These are phyloP conservation scores for western clawed frog (Xenopus tropicalis) DNA, from an alignment of 2,113 vertebrate species.

Conservation along the genomic window DNA sequence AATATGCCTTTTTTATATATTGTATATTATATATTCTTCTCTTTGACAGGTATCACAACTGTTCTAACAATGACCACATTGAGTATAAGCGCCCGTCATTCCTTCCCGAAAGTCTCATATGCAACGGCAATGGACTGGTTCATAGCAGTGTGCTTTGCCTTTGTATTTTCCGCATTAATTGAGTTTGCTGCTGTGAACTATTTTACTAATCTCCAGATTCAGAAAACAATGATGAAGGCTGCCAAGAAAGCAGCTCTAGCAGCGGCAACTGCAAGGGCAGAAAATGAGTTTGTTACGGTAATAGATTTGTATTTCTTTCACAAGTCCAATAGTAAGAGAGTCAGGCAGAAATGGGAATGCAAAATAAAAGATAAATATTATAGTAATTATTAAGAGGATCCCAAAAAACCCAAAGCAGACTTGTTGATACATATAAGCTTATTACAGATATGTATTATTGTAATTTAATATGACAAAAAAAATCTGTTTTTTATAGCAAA, in stretches of 20 bases:
- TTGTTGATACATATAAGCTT: too few relatives aligned
- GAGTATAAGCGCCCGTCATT: constrained; percentile 97
- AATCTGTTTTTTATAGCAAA: too few relatives aligned
- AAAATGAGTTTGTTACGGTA: constrained; percentile 27
- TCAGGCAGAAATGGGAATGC: too few relatives aligned
- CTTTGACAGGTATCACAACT: constrained; percentile 87
- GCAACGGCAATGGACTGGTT: constrained; percentile 99
- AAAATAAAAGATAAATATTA: too few relatives aligned
- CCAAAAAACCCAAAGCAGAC: too few relatives aligned
- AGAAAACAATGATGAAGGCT: constrained; percentile 85
- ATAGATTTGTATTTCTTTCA: neutral
- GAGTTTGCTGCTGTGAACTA: constrained; percentile 98
- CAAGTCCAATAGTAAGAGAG: too few relatives aligned
- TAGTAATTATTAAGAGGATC: too few relatives aligned
- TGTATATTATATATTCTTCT: constrained; percentile 48
- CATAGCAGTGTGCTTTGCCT: constrained; percentile 97
- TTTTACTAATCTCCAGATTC: constrained; percentile 87
- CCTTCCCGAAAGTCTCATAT: constrained; percentile 96
- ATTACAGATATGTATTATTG: too few relatives aligned
- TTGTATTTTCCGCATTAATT: constrained; percentile 97
- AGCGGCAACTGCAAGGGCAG: constrained; percentile 4
- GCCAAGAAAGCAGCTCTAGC: constrained; percentile 56
- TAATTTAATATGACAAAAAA: too few relatives aligned
- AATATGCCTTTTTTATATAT: too few relatives aligned
- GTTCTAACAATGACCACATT: constrained; percentile 97